Conservation (phyloP, 1,140 invertebrate genomes). For the Bombus sibiricus region DNA sequence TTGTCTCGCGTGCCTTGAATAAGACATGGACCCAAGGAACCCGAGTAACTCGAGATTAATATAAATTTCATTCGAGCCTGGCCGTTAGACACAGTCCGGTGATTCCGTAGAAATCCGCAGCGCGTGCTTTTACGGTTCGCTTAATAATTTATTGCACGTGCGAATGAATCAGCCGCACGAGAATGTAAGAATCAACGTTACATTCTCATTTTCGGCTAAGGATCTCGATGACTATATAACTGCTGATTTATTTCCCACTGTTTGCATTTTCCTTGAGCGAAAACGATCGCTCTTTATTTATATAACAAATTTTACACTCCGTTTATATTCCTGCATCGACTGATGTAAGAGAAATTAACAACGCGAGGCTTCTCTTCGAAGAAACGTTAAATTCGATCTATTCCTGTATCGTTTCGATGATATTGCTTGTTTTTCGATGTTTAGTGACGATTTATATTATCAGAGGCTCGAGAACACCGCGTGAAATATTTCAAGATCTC, state of each 20-base stretch:
- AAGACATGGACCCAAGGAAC: not conserved
- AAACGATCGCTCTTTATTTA: not conserved
- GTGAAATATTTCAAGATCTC: too few species aligned
- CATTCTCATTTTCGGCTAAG: not conserved
- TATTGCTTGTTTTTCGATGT: too few species aligned
- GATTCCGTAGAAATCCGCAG: not conserved
- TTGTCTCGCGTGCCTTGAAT: constrained; percentile 17
- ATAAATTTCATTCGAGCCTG: constrained; percentile 10
- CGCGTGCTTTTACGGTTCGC: not conserved
- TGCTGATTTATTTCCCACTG: not conserved
- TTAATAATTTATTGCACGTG: not conserved
- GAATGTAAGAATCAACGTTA: not conserved
- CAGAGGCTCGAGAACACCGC: too few species aligned
- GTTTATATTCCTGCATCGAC: too few species aligned
- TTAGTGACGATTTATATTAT: too few species aligned
- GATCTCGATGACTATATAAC: not conserved
- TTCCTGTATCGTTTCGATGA: too few species aligned
- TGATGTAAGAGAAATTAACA: too few species aligned
- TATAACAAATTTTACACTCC: too few species aligned
- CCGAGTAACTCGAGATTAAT: constrained; percentile 17
- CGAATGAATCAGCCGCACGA: not conserved
- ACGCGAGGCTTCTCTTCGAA: too few species aligned
- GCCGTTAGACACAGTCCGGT: not conserved
- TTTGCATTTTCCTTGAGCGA: not conserved
- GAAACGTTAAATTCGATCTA: too few species aligned